Evolutionary conservation across 1,140 invertebrate genomes (phyloP), one percentile per base, ranked within the genome.

Genomic region (Scaptomyza graminum): DNA sequence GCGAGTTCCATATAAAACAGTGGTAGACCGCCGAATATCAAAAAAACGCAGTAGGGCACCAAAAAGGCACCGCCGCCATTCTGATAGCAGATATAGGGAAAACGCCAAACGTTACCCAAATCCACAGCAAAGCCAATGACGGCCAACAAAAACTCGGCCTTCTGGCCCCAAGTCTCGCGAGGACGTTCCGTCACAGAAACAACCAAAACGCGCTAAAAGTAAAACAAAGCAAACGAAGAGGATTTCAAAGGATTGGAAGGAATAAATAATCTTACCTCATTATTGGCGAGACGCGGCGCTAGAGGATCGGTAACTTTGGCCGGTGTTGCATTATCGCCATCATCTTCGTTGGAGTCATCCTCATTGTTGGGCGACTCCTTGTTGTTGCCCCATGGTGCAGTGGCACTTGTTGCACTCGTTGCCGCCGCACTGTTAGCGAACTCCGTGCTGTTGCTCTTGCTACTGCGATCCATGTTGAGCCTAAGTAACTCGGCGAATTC

Each of bases 1-100:
- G 97, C 97, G 74, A 98, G 90, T 92, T 99, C 98, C 96, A 99
- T 96, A 92, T 98, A 98, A 92, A 98, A 99, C 16, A 99, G 93
- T 1, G 98, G 98, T 9, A 99, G 93, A 7, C 98, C 98, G 5
- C 97, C 97, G 77, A 98, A 96, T 46, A 98, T 93, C 84, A 98
- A 93, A 94, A 98, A 98, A 51, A 98, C 93, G 73, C 96, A 95
- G 92, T 98, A 99, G 0, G 98, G 97, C 39, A 99, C 96, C 44
- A 99, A 94, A 92, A 99, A 99, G 2, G 98, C 98, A 76, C 98
- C 95, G 57, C 95, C 95, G 25, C 96, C 95, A 85, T 96, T 96
- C 87, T 95, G 94, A 89, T 96, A 96, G 91, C 95, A 96, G 85
- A 96, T 95, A 90, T 96, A 96, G 18, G 95, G 95, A 90, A 97